phyloP scores from a whole-genome alignment of 2,888 invertebrate species.

The Dioctria rufipes region DNA sequence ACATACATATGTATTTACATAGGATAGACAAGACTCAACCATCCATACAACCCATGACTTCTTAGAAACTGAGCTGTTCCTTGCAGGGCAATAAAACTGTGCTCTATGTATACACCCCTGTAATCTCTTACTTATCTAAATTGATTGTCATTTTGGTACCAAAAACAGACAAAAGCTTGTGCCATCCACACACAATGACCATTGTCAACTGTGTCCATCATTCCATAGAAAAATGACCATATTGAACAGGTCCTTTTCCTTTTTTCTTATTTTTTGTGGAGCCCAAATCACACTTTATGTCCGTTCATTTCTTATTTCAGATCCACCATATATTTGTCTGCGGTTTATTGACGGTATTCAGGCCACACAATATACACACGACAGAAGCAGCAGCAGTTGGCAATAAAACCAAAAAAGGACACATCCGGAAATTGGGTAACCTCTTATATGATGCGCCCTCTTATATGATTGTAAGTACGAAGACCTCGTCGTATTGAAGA shows the following conservation, averaged over 20 bases:
- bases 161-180: slow-evolving; percentile 29
- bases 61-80: too few species aligned
- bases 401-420: slow-evolving; percentile 28
- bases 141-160: slow-evolving; percentile 38
- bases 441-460: neutral
- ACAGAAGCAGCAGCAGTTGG: neutral
- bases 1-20: too few species aligned
- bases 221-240: slow-evolving; percentile 6
- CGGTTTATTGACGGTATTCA: slow-evolving; percentile 49
- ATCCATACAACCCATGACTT: too few species aligned
- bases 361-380: slow-evolving; percentile 28
- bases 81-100: neutral
- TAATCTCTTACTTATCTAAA: slow-evolving; percentile 49
- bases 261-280: neutral
- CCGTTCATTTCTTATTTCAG: slow-evolving; percentile 42
- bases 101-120: neutral
- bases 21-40: too few species aligned
- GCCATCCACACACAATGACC: neutral
- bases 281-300: slow-evolving; percentile 46
- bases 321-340: slow-evolving; percentile 41
- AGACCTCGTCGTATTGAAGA: neutral
- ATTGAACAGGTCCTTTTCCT: slow-evolving; percentile 27
- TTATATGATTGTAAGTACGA: neutral
- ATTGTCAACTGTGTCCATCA: slow-evolving; percentile 45
- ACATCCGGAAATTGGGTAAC: slow-evolving; percentile 26